phyloP scores from a whole-genome alignment of 2,113 vertebrate species.

The Melanerpes formicivorus region DNA sequence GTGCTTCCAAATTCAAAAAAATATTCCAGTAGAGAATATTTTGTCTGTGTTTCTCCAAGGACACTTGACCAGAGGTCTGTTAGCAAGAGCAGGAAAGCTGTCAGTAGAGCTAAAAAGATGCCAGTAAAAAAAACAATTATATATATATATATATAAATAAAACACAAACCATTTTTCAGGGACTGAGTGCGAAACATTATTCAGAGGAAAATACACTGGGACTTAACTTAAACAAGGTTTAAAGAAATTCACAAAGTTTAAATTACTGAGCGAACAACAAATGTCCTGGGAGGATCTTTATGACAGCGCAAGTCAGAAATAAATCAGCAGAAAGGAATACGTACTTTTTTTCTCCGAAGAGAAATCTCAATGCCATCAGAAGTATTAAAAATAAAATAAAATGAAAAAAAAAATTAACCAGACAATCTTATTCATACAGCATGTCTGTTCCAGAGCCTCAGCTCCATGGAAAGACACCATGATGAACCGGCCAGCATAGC shows the following conservation, averaged over 20 bases:
- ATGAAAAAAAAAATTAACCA: not conserved
- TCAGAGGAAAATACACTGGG: conserved; percentile 14
- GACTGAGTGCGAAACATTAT: conserved; percentile 27
- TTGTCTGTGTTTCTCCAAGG: conserved; percentile 43
- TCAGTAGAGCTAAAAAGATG: conserved; percentile 2
- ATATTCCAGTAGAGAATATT: conserved; percentile 2
- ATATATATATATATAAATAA: not conserved
- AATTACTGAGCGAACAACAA: conserved; percentile 47
- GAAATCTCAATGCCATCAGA: conserved; percentile 10
- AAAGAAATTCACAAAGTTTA: conserved; percentile 61
- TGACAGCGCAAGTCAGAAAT: conserved; percentile 32
- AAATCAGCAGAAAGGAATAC: conserved; percentile 37
- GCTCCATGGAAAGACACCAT: not conserved
- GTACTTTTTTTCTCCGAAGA: not conserved
- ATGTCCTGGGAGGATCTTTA: conserved; percentile 30
- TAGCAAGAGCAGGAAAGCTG: conserved; percentile 38
- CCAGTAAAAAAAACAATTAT: conserved; percentile 21
- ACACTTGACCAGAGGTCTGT: conserved; percentile 33
- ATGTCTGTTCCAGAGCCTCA: not conserved
- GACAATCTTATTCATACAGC: not conserved
- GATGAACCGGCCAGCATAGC: not conserved
- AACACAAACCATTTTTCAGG: not conserved
- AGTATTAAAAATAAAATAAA: conserved; percentile 8
- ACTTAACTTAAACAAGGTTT: conserved; percentile 58
- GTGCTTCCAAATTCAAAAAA: conserved; percentile 43